Conservation (phyloP, 1,140 invertebrate genomes). For the Heliconius eleuchia region DNA sequence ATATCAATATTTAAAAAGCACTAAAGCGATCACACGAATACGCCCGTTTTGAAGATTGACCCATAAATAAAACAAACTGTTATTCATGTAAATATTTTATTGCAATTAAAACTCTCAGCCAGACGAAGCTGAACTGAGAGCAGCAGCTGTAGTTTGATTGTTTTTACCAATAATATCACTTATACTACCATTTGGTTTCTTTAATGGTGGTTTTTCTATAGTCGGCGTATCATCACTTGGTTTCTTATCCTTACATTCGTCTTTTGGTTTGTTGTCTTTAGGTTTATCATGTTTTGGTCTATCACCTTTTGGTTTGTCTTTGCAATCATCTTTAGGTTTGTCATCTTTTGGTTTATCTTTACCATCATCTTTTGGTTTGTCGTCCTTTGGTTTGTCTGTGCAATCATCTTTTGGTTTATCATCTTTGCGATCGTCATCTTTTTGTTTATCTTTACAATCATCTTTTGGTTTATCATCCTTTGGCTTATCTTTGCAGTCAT, state of each 20-base stretch:
- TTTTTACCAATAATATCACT: neutral
- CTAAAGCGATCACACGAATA: no score
- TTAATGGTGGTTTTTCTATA: neutral
- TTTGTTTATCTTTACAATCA: neutral
- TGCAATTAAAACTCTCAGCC: neutral
- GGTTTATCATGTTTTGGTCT: neutral
- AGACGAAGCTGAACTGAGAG: neutral
- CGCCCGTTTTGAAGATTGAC: no score
- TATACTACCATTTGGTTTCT: neutral
- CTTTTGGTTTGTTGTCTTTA: neutral
- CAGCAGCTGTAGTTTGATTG: neutral
- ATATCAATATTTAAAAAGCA: no score
- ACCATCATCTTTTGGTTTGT: neutral
- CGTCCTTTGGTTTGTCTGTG: neutral
- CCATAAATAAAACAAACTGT: no score
- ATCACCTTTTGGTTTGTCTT: neutral
- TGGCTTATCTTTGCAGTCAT: neutral
- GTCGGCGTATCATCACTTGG: neutral
- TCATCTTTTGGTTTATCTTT: neutral
- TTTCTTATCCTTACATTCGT: neutral
- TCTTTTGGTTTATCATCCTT: neutral
- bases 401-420: neutral
- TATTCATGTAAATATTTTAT: neutral
- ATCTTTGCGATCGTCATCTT: neutral
- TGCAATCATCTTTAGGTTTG: no score